These are phyloP conservation scores for Enteromius trimaculatus DNA, from an alignment of 2,797 vertebrate species.

Conservation along the genomic window DNA sequence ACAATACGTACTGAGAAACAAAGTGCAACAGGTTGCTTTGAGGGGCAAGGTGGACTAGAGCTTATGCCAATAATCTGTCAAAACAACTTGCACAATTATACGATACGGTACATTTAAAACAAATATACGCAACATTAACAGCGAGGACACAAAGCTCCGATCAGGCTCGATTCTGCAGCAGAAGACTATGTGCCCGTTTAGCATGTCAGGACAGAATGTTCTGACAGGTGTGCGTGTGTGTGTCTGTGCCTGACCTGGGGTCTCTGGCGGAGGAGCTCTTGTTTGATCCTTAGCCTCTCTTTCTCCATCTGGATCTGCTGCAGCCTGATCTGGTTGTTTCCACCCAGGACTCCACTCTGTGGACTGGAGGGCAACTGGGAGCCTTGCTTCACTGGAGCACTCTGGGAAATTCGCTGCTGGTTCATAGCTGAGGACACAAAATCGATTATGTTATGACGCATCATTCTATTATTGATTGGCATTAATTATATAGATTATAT, in stretches of 20 bases:
- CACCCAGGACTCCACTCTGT: conserved; percentile 82
- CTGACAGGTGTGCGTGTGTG: conserved; percentile 63
- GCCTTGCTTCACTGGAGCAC: conserved; percentile 89
- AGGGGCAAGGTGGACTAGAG: neutral
- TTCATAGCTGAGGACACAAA: conserved; percentile 83
- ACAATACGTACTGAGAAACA: neutral
- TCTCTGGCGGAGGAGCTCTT: conserved; percentile 97
- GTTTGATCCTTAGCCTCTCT: conserved; percentile 91
- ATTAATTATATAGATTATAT: neutral
- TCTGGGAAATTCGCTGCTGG: conserved; percentile 92
- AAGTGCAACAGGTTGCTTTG: neutral
- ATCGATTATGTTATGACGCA: neutral
- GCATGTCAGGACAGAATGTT: conserved; percentile 27
- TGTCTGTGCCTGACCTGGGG: conserved; percentile 87
- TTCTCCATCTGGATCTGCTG: conserved; percentile 96
- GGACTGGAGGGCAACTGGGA: conserved; percentile 85
- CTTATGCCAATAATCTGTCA: neutral
- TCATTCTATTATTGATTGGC: neutral
- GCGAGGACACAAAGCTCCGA: neutral
- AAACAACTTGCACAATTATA: neutral
- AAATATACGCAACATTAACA: neutral
- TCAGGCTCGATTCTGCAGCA: neutral
- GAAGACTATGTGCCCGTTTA: neutral
- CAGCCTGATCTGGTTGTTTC: conserved; percentile 86
- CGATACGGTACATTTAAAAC: neutral